Evolutionary conservation across 2,888 invertebrate species (phyloP).

Genomic region (Dryococelus australis): DNA sequence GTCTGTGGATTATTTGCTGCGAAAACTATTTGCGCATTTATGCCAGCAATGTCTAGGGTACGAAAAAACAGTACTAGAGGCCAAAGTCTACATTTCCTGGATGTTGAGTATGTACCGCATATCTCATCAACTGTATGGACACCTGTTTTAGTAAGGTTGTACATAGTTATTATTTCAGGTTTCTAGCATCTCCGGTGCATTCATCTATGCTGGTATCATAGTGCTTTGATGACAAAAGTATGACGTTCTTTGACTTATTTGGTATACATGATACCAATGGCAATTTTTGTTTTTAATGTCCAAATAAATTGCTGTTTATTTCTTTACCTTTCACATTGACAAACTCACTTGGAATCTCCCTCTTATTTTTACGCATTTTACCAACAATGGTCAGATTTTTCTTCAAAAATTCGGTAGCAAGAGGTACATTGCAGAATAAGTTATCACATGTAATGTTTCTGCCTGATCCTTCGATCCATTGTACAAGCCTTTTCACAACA

Average conservation of each 20-base stretch:
- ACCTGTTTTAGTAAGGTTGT: too few relatives aligned
- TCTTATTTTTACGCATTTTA: slow-evolving; percentile 5
- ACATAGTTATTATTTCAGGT: too few relatives aligned
- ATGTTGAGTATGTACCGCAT: too few relatives aligned
- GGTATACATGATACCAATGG: background rate
- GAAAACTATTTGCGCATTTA: too few relatives aligned
- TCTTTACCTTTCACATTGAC: background rate
- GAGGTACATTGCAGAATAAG: slow-evolving; percentile 1
- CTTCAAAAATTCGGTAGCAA: background rate
- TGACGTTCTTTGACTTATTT: too few relatives aligned
- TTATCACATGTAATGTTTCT: background rate
- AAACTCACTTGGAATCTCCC: background rate
- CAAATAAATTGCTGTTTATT: background rate
- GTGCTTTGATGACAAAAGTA: too few relatives aligned
- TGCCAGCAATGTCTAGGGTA: too few relatives aligned
- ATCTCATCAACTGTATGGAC: too few relatives aligned
- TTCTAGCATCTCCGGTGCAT: too few relatives aligned
- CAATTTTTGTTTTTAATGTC: background rate
- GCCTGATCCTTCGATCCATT: background rate
- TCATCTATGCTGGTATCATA: too few relatives aligned
- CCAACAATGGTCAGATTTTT: background rate
- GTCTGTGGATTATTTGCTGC: background rate
- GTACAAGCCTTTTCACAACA: background rate
- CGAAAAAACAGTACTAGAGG: too few relatives aligned
- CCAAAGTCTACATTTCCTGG: too few relatives aligned